Percentiles rank a stretch among this genome's conserved stretches.
These are phyloP conservation scores for Bathynomus jamesi DNA, from an alignment of 1,140 invertebrate species.

Conservation along the genomic window DNA sequence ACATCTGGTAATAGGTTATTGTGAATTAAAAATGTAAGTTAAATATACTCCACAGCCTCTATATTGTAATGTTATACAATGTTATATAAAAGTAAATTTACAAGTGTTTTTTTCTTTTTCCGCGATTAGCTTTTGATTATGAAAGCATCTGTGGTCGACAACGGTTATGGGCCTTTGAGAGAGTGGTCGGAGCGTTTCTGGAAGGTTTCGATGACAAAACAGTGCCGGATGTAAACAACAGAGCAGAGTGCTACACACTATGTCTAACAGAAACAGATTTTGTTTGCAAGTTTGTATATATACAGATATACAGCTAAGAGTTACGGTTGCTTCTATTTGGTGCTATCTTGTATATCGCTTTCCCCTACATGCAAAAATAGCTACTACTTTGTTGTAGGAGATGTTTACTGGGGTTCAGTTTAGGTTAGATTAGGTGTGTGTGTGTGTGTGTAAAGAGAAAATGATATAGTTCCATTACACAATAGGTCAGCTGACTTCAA, in stretches of 20 bases:
- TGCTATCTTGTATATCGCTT: too few species aligned
- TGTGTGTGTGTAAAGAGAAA: too few species aligned
- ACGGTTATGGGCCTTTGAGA: conserved; percentile 49
- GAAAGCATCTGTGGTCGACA: conserved; percentile 46
- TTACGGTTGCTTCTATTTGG: too few species aligned
- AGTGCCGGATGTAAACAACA: conserved; percentile 43
- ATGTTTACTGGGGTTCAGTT: too few species aligned
- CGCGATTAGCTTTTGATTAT: conserved; percentile 22
- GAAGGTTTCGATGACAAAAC: conserved; percentile 48
- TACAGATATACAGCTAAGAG: too few species aligned
- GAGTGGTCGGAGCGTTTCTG: conserved; percentile 46
- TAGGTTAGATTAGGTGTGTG: too few species aligned
- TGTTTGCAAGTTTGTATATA: conserved; percentile 44
- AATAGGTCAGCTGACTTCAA: conserved; percentile 49
- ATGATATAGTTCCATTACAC: too few species aligned
- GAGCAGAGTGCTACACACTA: conserved; percentile 47
- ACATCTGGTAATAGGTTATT: background rate
- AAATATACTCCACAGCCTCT: background rate
- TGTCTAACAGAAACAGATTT: conserved; percentile 47
- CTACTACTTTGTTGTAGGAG: too few species aligned
- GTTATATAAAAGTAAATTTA: too few species aligned
- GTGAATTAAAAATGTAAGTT: background rate
- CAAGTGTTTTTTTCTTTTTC: too few species aligned
- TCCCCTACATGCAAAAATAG: too few species aligned
- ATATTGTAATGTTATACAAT: background rate